Percentiles rank a stretch among this genome's conserved stretches.
Conservation (phyloP, 2,888 invertebrate genomes). For the Lithophane ornitopus region DNA sequence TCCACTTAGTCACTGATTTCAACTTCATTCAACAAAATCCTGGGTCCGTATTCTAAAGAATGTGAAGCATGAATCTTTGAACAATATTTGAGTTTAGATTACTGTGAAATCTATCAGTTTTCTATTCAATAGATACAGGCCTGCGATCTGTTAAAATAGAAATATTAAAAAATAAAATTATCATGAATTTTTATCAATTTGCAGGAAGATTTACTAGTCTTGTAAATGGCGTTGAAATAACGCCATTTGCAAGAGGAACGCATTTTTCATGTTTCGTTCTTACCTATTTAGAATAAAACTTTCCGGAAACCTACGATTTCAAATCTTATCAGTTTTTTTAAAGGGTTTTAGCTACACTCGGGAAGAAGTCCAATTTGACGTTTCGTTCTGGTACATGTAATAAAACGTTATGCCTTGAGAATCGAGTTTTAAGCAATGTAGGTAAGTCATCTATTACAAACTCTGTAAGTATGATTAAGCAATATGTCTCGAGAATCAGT, state of each 20-base stretch:
- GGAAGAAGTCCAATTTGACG: no score
- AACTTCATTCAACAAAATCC: constrained; percentile 1
- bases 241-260: background rate
- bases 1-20: background rate
- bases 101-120: background rate
- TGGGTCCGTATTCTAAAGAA: background rate
- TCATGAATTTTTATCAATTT: background rate
- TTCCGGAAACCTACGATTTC: background rate
- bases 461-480: no score
- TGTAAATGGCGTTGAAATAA: no score
- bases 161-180: background rate
- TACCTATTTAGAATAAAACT: background rate
- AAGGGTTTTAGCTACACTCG: background rate
- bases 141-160: background rate
- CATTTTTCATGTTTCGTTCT: background rate
- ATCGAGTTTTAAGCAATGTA: no score
- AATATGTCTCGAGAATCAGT: no score
- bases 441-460: no score
- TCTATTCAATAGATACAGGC: background rate
- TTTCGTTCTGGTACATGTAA: no score
- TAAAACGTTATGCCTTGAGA: no score
- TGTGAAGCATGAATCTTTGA: background rate
- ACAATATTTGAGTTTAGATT: constrained; percentile 15
- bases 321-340: background rate
- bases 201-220: background rate